phyloP scores from a whole-genome alignment of 1,140 invertebrate genomes.

The Orius insidiosus region DNA sequence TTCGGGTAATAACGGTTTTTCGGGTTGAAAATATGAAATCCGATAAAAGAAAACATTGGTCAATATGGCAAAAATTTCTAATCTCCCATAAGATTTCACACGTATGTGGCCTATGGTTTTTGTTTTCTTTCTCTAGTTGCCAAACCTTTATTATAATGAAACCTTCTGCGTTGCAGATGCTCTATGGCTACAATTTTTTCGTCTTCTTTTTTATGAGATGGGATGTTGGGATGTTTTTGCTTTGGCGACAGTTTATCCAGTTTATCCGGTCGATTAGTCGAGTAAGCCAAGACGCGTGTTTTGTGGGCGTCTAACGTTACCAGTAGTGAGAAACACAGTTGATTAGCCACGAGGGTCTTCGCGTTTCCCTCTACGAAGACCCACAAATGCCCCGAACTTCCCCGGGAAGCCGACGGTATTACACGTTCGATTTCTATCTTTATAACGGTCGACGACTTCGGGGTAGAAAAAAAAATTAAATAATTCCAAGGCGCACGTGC shows the following conservation, averaged over 20 bases:
- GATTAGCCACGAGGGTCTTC: not conserved
- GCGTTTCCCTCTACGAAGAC: not conserved
- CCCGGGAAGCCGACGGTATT: not conserved
- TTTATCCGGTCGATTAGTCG: constrained; percentile 12
- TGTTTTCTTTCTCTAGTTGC: not conserved
- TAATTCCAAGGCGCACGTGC: too few relatives aligned
- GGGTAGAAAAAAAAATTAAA: too few relatives aligned
- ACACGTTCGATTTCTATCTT: too few relatives aligned
- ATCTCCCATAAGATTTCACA: constrained; percentile 29
- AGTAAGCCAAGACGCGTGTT: constrained; percentile 11
- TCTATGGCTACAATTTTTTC: too few relatives aligned
- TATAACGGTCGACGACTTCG: not conserved
- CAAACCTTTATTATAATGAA: not conserved
- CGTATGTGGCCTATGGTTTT: constrained; percentile 20
- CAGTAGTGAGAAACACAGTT: not conserved
- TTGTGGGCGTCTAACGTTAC: constrained; percentile 3
- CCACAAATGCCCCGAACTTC: not conserved
- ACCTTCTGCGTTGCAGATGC: not conserved
- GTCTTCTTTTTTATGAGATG: too few relatives aligned
- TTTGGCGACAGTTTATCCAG: not conserved
- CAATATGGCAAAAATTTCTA: not conserved
- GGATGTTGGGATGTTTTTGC: not conserved
- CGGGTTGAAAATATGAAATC: too few relatives aligned
- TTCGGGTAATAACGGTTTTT: constrained; percentile 18
- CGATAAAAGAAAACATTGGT: too few relatives aligned